A percentile compares a stretch with the other conserved stretches of the same genome.
Conservation (phyloP, 23 tunicate genomes). For the Trididemnum clinides region DNA sequence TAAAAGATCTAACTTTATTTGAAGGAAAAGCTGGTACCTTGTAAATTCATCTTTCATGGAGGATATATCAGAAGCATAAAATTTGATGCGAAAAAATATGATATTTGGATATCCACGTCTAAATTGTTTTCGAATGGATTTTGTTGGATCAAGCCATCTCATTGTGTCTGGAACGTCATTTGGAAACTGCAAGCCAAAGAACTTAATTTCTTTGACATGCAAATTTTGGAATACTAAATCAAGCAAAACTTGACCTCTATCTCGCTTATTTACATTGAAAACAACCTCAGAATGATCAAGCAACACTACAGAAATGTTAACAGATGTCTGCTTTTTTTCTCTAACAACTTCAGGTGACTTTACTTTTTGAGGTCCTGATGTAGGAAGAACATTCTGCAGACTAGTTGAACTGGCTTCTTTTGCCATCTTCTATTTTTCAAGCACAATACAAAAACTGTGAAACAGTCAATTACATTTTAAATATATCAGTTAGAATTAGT, state of each 20-base stretch:
- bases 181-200: conserved; percentile 93
- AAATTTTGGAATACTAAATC: conserved; percentile 72
- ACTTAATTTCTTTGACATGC: conserved; percentile 62
- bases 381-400: conserved; percentile 16
- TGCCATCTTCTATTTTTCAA: no score
- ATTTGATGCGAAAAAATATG: conserved; percentile 81
- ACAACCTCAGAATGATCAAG: conserved; percentile 82
- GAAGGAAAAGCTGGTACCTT: conserved; percentile 75
- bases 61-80: conserved; percentile 64
- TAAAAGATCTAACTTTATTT: conserved; percentile 75
- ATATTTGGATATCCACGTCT: conserved; percentile 90
- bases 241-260: conserved; percentile 82
- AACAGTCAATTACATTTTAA: no score
- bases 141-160: conserved; percentile 91
- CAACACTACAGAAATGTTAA: conserved; percentile 72
- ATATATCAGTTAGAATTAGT: no score
- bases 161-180: conserved; percentile 87
- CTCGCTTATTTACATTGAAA: conserved; percentile 84
- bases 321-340: conserved; percentile 71
- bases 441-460: no score
- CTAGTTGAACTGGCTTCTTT: conserved; percentile 40
- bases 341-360: conserved; percentile 45
- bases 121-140: conserved; percentile 91
- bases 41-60: conserved; percentile 85
- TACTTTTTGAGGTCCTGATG: conserved; percentile 45